phyloP scores from a whole-genome alignment of 2,113 vertebrate genomes.

The Danio rerio region GRCz12tu NC_133188.1:33442501-33443000 shows the following conservation, averaged over 20 bases:
- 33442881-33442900: slow-evolving; percentile 27
- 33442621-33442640: too few relatives aligned
- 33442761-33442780: not conserved
- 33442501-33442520: too few relatives aligned
- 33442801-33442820: not conserved
- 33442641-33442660: too few relatives aligned
- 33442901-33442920: not conserved
- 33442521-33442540: too few relatives aligned
- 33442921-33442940: slow-evolving; percentile 37
- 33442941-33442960: slow-evolving; percentile 22
- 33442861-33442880: slow-evolving; percentile 19
- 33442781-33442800: not conserved
- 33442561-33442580: not conserved
- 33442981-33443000: slow-evolving; percentile 35
- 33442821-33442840: not conserved
- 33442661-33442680: not conserved
- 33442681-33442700: not conserved
- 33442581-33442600: not conserved
- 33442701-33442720: not conserved
- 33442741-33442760: not conserved
- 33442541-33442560: not conserved
- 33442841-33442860: slow-evolving; percentile 11
- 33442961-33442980: slow-evolving; percentile 40
- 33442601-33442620: too few relatives aligned
- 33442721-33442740: not conserved